Evolutionary conservation across 2,888 invertebrate species (phyloP).

Genomic region (Lepidochrysops patricia): DNA sequence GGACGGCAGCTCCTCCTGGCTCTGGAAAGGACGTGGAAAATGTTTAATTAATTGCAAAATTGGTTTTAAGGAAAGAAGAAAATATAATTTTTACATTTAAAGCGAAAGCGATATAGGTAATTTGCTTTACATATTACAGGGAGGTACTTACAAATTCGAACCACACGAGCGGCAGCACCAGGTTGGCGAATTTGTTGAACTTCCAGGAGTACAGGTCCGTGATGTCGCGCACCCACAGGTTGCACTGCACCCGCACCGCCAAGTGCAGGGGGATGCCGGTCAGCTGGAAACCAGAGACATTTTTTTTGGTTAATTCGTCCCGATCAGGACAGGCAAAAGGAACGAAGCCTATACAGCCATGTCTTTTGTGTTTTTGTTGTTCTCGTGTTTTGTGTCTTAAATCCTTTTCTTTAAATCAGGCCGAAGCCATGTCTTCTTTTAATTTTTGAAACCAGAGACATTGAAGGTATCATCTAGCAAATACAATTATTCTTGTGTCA

Average conservation of each 20-base stretch:
- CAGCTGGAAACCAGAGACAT: not conserved
- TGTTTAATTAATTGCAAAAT: not conserved
- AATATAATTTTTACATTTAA: not conserved
- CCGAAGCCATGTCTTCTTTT: too few species aligned
- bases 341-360: too few species aligned
- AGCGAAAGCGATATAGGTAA: too few species aligned
- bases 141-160: constrained; percentile 85
- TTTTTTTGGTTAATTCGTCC: too few species aligned
- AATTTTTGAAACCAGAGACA: too few species aligned
- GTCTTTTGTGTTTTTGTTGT: too few species aligned
- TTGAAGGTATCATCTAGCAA: too few species aligned
- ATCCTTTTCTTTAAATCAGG: too few species aligned
- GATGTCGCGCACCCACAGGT: constrained; percentile 73
- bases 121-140: too few species aligned
- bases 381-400: too few species aligned
- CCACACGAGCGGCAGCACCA: constrained; percentile 80
- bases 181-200: constrained; percentile 72
- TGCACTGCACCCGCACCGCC: constrained; percentile 78
- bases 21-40: not conserved
- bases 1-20: not conserved
- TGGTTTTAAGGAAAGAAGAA: not conserved
- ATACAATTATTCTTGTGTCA: too few species aligned
- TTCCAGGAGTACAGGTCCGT: constrained; percentile 54
- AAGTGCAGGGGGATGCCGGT: not conserved
- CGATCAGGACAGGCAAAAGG: too few species aligned